These are phyloP conservation scores for Thalassarche chlororhynchos DNA, from an alignment of 2,113 vertebrate genomes.

Conservation along the genomic window DNA sequence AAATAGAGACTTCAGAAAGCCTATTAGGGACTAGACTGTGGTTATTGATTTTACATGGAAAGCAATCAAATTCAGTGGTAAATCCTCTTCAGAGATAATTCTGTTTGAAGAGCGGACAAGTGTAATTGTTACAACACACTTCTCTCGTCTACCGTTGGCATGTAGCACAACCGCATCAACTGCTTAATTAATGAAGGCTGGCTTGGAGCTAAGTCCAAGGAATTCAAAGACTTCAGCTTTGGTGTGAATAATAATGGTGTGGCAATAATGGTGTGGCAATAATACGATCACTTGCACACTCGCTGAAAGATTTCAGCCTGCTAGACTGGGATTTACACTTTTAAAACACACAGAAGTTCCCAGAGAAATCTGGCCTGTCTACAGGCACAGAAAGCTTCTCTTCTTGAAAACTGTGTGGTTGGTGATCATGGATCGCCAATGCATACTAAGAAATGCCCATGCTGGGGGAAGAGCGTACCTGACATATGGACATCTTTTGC, in stretches of 20 bases:
- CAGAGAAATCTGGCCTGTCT: neutral
- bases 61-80: conserved; percentile 25
- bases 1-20: neutral
- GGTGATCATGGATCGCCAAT: accelerated
- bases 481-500: neutral
- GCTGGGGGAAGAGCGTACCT: neutral
- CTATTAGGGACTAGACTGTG: neutral
- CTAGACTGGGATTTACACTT: neutral
- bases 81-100: conserved; percentile 15
- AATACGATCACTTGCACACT: neutral
- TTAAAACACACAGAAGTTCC: neutral
- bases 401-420: neutral
- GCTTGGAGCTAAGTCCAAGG: neutral
- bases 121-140: neutral
- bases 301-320: neutral
- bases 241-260: no score
- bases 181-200: neutral
- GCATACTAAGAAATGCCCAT: neutral
- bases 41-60: conserved; percentile 42
- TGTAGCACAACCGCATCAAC: neutral
- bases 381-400: neutral
- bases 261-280: neutral
- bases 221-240: neutral
- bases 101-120: neutral
- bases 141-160: neutral